Base-by-base conservation (phyloP, 2,797 vertebrate species). In the Aplochiton taeniatus region DNA sequence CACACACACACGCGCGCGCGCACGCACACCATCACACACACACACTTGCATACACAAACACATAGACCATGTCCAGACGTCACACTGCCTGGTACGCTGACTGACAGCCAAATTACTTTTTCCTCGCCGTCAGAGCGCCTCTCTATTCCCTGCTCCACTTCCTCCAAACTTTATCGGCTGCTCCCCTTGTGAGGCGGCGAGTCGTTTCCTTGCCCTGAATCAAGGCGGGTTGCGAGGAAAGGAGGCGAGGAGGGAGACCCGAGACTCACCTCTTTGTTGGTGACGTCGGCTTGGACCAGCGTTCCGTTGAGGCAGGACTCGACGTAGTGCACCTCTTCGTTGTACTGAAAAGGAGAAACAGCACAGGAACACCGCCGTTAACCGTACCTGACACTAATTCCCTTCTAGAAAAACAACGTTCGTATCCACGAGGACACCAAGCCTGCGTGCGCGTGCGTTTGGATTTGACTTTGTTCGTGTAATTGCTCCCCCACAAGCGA, bases 271-370 rank as follows among this genome's bases (percentile, higher is more conserved):
- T 98, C 94, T 92, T 99, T 98, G 90, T 99, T 99, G 79, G 95
- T 93, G 82, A 96, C 89, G 72, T 99, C 96, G 4, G 97, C 97
- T 89, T 99, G 97, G 68, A 99, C 96, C 88, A 99, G 86, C 0
- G 96, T 98, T 83, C 94, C 95, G 61, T 98, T 98, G 70, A 98
- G 83, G 73, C 97, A 99, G 0, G 96, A 93, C 68, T 98, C 96
- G 73, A 98, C 96, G 0, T 98, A 99, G 83, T 95, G 96, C 60
- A 98, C 80, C 56, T 96, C 94, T 87, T 98, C 95, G 44, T 98
- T 99, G 86, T 98, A 99, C 97, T 99, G 83, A 1, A 85, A 78
- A 6, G 70, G 11, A 56, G 80, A 79, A 68, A 1, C 65, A 74
- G 19, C 16, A 19, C 18, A 50, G 17, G 44, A 17, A 47, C 17